These are phyloP conservation scores for Anguilla japonica DNA, from an alignment of 2,113 vertebrate species.

Conservation along the genomic window DNA sequence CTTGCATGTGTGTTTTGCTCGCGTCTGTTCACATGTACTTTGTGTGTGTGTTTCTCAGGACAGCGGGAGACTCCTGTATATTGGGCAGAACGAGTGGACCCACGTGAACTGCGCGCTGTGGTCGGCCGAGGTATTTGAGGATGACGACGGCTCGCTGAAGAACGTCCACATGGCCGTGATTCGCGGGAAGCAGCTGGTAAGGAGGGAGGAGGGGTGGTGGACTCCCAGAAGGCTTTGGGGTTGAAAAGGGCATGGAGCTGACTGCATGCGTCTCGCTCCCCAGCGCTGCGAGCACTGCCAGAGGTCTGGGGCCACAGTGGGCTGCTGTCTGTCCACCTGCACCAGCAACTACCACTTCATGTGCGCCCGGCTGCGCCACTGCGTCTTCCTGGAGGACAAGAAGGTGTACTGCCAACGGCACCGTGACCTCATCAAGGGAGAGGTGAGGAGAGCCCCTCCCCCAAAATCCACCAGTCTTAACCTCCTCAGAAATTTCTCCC, in stretches of 20 bases:
- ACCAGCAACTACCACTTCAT: slow-evolving; percentile 97
- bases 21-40: neutral
- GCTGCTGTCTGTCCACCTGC: slow-evolving; percentile 93
- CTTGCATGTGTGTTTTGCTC: too few species aligned
- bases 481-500: neutral
- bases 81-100: slow-evolving; percentile 95
- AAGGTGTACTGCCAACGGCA: slow-evolving; percentile 96
- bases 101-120: slow-evolving; percentile 97
- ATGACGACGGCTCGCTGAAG: slow-evolving; percentile 92
- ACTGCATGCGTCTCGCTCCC: neutral
- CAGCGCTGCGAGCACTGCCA: slow-evolving; percentile 93
- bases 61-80: slow-evolving; percentile 90
- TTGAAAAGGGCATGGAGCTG: neutral
- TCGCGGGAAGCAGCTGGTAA: slow-evolving; percentile 90
- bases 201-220: slow-evolving; percentile 24
- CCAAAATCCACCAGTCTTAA: too few species aligned
- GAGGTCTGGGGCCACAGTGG: slow-evolving; percentile 88
- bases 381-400: slow-evolving; percentile 95
- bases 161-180: slow-evolving; percentile 96
- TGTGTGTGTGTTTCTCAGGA: slow-evolving; percentile 69
- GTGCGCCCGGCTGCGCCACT: slow-evolving; percentile 92
- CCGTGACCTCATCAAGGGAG: slow-evolving; percentile 90
- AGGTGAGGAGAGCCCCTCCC: slow-evolving; percentile 68
- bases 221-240: neutral
- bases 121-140: slow-evolving; percentile 97